Evolutionary conservation across 2,888 invertebrate genomes (phyloP).

Genomic region (Abscondita cerata): DNA sequence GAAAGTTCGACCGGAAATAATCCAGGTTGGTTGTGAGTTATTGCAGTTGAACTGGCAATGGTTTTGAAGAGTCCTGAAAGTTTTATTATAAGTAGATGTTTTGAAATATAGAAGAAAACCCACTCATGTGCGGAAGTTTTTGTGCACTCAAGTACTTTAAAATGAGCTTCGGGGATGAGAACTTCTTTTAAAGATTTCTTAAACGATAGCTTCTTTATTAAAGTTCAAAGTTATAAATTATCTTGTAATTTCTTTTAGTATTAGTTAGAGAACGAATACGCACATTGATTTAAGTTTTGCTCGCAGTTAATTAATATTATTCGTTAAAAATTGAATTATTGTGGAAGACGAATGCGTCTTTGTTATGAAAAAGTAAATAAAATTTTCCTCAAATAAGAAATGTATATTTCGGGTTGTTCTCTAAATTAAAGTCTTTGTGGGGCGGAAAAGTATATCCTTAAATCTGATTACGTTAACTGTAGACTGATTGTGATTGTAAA

Average conservation of each 20-base stretch:
- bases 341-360: too few species aligned
- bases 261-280: constrained; percentile 9
- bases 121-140: constrained; percentile 46
- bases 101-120: constrained; percentile 45
- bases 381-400: neutral
- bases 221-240: constrained; percentile 37
- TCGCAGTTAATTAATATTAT: constrained; percentile 3
- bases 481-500: constrained; percentile 18
- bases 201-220: constrained; percentile 39
- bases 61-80: constrained; percentile 47
- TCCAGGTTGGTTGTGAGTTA: constrained; percentile 47
- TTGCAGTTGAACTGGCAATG: constrained; percentile 45
- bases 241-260: constrained; percentile 33
- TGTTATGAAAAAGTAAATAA: too few species aligned
- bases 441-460: constrained; percentile 12
- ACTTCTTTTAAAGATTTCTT: constrained; percentile 36
- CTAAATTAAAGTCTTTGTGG: constrained; percentile 17
- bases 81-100: constrained; percentile 49
- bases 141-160: constrained; percentile 41
- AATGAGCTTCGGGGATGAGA: constrained; percentile 31
- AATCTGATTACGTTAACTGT: constrained; percentile 14
- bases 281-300: neutral
- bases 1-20: constrained; percentile 43
- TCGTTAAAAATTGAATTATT: too few species aligned
- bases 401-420: neutral